phyloP scores from a whole-genome alignment of 2,113 vertebrate species.

The Xyrauchen texanus region DNA sequence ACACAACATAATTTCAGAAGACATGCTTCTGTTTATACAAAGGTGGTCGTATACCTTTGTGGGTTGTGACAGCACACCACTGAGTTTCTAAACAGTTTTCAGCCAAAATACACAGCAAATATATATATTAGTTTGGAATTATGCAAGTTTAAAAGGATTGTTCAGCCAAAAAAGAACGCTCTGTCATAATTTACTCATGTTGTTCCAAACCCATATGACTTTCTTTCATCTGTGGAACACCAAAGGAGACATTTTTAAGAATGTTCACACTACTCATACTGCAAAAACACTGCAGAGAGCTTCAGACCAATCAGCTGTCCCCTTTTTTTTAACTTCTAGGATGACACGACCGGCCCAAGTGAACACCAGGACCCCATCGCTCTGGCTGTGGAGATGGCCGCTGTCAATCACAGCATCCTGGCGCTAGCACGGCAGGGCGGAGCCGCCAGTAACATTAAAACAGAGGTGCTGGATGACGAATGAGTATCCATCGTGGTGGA shows the following conservation, averaged over 20 bases:
- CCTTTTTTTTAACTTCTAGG: constrained; percentile 79
- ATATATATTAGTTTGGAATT: too few species aligned
- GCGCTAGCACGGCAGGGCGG: constrained; percentile 81
- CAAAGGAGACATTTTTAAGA: too few species aligned
- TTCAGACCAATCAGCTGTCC: constrained; percentile 58
- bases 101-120: too few species aligned
- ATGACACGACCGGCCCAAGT: constrained; percentile 88
- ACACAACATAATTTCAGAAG: background rate
- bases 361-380: constrained; percentile 92
- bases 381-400: constrained; percentile 88
- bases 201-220: too few species aligned
- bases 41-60: constrained; percentile 31
- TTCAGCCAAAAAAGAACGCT: too few species aligned
- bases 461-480: constrained; percentile 93
- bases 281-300: too few species aligned
- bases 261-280: too few species aligned
- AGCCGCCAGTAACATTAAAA: constrained; percentile 84
- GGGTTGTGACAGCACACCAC: constrained; percentile 27
- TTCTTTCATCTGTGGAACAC: too few species aligned
- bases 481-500: constrained; percentile 67
- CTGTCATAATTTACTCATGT: too few species aligned
- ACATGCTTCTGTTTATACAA: background rate
- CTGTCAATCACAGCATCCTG: constrained; percentile 87
- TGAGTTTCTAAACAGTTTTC: background rate
- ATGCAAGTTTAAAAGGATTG: too few species aligned